A percentile compares a stretch with the other conserved stretches of the same genome.
Evolutionary conservation across 2,888 invertebrate species (phyloP).

Genomic region (Linnaemya tessellans): DNA sequence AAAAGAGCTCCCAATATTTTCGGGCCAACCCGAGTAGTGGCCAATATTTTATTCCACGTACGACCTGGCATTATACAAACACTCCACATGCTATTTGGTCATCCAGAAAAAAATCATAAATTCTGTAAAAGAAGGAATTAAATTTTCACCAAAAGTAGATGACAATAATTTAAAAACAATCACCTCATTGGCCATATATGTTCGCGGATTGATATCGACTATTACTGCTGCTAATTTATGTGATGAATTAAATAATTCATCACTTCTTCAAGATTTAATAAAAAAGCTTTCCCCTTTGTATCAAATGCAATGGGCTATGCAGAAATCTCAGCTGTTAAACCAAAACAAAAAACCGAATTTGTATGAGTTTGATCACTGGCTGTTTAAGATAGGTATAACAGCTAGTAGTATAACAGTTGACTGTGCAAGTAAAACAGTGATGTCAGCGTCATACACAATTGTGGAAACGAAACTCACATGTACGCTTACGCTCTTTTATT

Average conservation of each 20-base stretch:
- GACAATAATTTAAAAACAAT: background rate
- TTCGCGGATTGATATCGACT: background rate
- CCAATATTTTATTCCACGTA: slow-evolving; percentile 9
- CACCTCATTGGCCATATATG: background rate
- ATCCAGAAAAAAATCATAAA: slow-evolving; percentile 1
- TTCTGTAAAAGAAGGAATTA: background rate
- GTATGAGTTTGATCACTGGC: slow-evolving; percentile 9
- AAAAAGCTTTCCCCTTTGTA: too few relatives aligned
- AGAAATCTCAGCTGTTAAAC: background rate
- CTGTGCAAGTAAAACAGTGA: too few relatives aligned
- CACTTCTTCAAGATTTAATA: too few relatives aligned
- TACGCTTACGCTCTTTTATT: too few relatives aligned
- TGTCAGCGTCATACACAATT: too few relatives aligned
- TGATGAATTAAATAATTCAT: slow-evolving; percentile 36
- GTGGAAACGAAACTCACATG: too few relatives aligned
- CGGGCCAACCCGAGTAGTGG: slow-evolving; percentile 3
- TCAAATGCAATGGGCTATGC: too few relatives aligned
- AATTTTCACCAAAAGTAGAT: background rate
- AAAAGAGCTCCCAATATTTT: slow-evolving; percentile 15
- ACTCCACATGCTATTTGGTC: background rate
- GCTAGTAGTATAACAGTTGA: slow-evolving; percentile 21
- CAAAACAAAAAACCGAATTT: slow-evolving; percentile 29
- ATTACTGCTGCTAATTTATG: slow-evolving; percentile 1
- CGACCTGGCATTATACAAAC: background rate
- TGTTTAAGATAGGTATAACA: slow-evolving; percentile 2